Base-by-base conservation (phyloP, 2,888 invertebrate genomes). In the Subacronicta megacephala region DNA sequence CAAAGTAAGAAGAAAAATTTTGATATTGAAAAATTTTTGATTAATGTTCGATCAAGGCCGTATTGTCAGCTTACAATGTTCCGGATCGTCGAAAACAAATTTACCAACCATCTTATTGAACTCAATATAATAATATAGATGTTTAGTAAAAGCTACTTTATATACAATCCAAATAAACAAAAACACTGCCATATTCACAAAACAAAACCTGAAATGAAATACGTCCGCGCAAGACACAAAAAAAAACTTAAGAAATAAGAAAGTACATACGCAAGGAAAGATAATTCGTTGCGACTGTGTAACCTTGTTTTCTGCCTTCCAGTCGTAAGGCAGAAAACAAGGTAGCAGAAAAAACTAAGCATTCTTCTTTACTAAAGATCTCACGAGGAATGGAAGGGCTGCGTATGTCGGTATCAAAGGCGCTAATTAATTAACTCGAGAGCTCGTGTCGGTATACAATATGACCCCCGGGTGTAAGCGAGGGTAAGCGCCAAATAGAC, bases 351-450 rank as follows among this genome's bases (percentile, higher is more conserved):
- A 81, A 82, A 77, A 54, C 44, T 43, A 71, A 63, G 72, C 76
- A 76, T 83, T 85, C 81, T 82, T 85, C 81, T 84, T 77, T 71
- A 52, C 69, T 55, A 54, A 61, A 73, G 73, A 75, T 75, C 72
- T 69, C 70, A 69, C 59, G 71, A 71, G 61, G 47, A 64, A 47
- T 40, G 31, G 15, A 61, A 42, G 41, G 49, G 64, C 65, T 57
- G 67, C 62, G 67, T 75, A 62, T 74, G 80, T 77, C 72, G 75
- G 78, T 77, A 79, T 80, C 84, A 85, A 86, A 85, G 80, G 77
- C 72, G 77, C 81, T 87, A 88, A 91, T 91, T 91, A 90, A 91
- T 90, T 90, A 90, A 83, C 79, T 79, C 73, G 80, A 86, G 84
- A 75, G 78, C 74, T 81, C 78, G 72, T 78, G 76, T 81, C 79